Conservation (phyloP, 1,140 invertebrate genomes). For the Saxidomus purpurata region DNA sequence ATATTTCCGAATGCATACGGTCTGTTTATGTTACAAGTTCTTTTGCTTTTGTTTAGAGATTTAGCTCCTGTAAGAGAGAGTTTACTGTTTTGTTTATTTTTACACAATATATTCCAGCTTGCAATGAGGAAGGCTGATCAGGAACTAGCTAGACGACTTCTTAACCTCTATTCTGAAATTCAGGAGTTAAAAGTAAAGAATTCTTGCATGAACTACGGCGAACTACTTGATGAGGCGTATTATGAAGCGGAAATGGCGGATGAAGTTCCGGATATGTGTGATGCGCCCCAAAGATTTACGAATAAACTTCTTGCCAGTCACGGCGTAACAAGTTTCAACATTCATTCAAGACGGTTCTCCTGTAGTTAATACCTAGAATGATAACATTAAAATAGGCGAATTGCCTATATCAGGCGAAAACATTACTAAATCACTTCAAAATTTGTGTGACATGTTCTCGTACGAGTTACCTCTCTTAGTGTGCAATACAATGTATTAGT, state of each 20-base stretch:
- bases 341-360: constrained; percentile 41
- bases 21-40: no score
- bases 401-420: no score
- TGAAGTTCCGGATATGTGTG: constrained; percentile 59
- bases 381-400: no score
- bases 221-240: constrained; percentile 49
- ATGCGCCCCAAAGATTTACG: constrained; percentile 32
- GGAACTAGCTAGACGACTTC: constrained; percentile 25
- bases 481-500: no score
- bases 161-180: constrained; percentile 37
- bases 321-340: constrained; percentile 59
- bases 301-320: constrained; percentile 17
- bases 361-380: constrained; percentile 61
- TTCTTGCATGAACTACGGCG: constrained; percentile 34
- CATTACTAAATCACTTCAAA: no score
- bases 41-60: no score
- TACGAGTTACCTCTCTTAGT: no score
- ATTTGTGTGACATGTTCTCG: no score
- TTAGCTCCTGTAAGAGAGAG: no score
- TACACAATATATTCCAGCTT: neutral
- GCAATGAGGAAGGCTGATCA: constrained; percentile 34
- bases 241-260: constrained; percentile 55
- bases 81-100: no score
- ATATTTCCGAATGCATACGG: no score
- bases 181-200: constrained; percentile 39